Conservation (phyloP, 2,797 vertebrate species). For the Varecia variegata region DNA sequence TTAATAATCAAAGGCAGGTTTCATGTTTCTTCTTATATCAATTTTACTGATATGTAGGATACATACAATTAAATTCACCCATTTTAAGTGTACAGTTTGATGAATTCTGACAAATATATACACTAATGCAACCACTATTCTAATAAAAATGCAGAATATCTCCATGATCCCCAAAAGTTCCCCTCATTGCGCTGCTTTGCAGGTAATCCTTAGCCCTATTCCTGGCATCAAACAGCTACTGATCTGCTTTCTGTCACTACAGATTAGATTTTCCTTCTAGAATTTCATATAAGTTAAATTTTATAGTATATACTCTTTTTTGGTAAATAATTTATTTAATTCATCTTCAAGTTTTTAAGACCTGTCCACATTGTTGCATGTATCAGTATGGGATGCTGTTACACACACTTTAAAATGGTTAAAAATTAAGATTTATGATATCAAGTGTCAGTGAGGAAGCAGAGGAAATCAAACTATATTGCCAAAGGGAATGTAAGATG, state of each 20-base stretch:
- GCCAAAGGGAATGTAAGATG: not conserved
- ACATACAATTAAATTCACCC: not conserved
- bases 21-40: not conserved
- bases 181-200: not conserved
- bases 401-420: not conserved
- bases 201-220: not conserved
- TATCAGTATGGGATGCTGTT: not conserved
- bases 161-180: not conserved
- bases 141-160: not conserved
- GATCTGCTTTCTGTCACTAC: not conserved
- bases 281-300: not conserved
- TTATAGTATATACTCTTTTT: not conserved
- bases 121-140: not conserved
- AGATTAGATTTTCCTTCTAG: not conserved
- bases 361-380: not conserved
- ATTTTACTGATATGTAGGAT: not conserved
- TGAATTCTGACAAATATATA: not conserved
- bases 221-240: not conserved
- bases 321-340: not conserved
- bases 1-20: constrained; percentile 19
- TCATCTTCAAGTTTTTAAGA: not conserved
- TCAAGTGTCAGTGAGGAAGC: not conserved
- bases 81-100: not conserved
- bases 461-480: not conserved
- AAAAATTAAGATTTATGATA: not conserved